Percentiles rank a stretch among this genome's conserved stretches.
These are phyloP conservation scores for Tetrao urogallus DNA, from an alignment of 2,113 vertebrate species.

Conservation along the genomic window DNA sequence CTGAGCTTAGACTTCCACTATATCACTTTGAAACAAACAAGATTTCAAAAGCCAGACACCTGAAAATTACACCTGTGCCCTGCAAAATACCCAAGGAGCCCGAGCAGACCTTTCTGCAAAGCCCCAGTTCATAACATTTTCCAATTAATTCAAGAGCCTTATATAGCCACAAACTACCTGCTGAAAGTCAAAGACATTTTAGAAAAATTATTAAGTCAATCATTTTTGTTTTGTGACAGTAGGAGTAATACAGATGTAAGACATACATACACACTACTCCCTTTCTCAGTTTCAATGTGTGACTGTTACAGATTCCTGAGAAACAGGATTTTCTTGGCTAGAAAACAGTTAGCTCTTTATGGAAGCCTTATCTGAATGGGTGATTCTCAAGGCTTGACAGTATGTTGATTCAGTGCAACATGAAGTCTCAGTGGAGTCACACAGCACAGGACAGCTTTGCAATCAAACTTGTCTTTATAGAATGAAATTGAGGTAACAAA, in stretches of 20 bases:
- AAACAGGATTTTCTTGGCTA: neutral
- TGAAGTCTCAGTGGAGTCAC: constrained; percentile 28
- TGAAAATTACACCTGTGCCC: neutral
- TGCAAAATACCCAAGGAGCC: neutral
- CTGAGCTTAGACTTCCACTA: neutral
- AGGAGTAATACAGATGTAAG: neutral
- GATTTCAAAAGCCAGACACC: neutral
- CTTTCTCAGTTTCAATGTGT: neutral
- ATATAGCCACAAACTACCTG: neutral
- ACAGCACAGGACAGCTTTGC: neutral
- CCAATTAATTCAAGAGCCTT: neutral
- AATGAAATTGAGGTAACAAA: constrained; percentile 44
- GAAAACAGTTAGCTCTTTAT: neutral
- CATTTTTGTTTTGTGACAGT: neutral
- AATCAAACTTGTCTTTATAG: constrained; percentile 33
- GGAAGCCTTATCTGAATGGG: constrained; percentile 41
- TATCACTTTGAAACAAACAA: neutral
- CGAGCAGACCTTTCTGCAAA: neutral
- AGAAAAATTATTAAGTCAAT: neutral
- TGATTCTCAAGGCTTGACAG: constrained; percentile 47
- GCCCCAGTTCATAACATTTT: neutral
- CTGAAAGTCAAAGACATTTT: neutral
- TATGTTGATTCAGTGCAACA: constrained; percentile 46
- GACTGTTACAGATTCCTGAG: neutral
- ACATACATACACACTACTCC: neutral